Percentiles rank a stretch among this genome's conserved stretches.
Conservation (phyloP, 2,888 invertebrate species). For the Gastracanthus pulcherrimus region DNA sequence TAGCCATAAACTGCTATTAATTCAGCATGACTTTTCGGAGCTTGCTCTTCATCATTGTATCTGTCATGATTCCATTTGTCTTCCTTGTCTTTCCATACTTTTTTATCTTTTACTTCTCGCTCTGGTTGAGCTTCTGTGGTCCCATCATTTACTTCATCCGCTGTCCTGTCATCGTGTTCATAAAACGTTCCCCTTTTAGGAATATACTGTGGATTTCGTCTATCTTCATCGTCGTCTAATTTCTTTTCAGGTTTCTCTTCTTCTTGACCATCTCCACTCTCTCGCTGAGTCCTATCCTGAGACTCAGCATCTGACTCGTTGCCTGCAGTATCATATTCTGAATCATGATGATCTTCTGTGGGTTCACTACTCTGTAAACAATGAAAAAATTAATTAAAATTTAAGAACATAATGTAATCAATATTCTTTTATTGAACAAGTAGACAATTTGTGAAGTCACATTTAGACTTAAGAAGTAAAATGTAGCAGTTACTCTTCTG, state of each 20-base stretch:
- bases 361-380: constrained; percentile 70
- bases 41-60: constrained; percentile 88
- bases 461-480: too few relatives aligned
- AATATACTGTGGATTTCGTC: constrained; percentile 97
- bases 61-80: constrained; percentile 94
- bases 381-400: not conserved
- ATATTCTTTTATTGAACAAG: not conserved
- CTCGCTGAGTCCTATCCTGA: constrained; percentile 72
- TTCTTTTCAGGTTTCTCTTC: constrained; percentile 83
- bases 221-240: constrained; percentile 95
- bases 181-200: constrained; percentile 97
- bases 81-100: constrained; percentile 81
- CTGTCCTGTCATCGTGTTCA: constrained; percentile 95
- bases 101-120: constrained; percentile 75
- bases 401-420: not conserved
- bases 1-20: constrained; percentile 93
- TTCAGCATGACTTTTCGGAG: constrained; percentile 92
- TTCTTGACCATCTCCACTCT: constrained; percentile 77
- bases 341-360: constrained; percentile 72
- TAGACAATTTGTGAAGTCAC: not conserved
- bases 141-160: constrained; percentile 79
- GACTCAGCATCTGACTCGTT: constrained; percentile 73
- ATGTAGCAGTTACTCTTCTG: too few relatives aligned
- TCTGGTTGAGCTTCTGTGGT: constrained; percentile 68
- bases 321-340: constrained; percentile 73